phyloP scores from a whole-genome alignment of 2,113 vertebrate species.

The Tretioscincus oriximinensis region DNA sequence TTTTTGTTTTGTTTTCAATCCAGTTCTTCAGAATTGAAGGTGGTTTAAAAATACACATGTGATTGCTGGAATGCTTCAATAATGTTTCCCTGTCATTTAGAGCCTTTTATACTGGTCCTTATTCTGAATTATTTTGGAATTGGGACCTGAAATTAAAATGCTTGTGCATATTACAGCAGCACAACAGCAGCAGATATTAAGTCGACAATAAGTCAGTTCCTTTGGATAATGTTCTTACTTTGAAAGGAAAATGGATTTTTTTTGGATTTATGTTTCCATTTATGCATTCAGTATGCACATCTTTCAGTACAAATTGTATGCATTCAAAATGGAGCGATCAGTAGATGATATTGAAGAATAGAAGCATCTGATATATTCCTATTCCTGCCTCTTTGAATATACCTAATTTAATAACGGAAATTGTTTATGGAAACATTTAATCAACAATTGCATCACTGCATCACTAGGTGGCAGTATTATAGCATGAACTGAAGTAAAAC shows the following conservation, averaged over 20 bases:
- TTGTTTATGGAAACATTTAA: not conserved
- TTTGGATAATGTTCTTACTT: too few species aligned
- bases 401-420: not conserved
- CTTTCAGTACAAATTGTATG: not conserved
- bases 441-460: not conserved
- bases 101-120: too few species aligned
- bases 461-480: conserved; percentile 12
- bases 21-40: too few species aligned
- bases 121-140: not conserved
- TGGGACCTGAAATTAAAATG: too few species aligned
- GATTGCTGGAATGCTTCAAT: too few species aligned
- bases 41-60: too few species aligned
- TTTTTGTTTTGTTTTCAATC: too few species aligned
- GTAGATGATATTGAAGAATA: not conserved
- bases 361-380: not conserved
- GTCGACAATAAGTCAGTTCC: too few species aligned
- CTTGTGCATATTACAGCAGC: too few species aligned
- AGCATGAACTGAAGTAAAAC: not conserved
- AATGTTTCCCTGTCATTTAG: not conserved
- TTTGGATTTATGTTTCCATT: not conserved
- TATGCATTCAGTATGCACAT: not conserved
- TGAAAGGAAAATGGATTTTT: too few species aligned
- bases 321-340: not conserved
- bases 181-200: too few species aligned
- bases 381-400: not conserved